Evolutionary conservation across 2,113 vertebrate species (phyloP).

Genomic region (Cochlearius cochlearius): DNA sequence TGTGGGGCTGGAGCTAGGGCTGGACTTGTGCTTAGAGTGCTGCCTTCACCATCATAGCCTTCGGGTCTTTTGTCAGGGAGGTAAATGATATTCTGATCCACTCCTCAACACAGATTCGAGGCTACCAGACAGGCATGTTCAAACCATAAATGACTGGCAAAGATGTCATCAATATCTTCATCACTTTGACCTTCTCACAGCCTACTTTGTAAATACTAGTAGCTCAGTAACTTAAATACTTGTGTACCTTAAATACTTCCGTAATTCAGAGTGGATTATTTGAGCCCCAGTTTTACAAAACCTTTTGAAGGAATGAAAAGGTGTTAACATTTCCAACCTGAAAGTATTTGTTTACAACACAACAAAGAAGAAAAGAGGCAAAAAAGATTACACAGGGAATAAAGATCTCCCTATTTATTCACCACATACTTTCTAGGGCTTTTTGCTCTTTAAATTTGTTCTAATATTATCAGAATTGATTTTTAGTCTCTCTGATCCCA

Average conservation of each 20-base stretch:
- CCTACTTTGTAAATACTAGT: not conserved
- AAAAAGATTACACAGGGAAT: not conserved
- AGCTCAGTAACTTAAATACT: not conserved
- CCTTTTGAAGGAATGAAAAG: not conserved
- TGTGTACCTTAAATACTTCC: not conserved
- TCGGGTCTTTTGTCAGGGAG: not conserved
- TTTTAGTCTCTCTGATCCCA: slow-evolving; percentile 72
- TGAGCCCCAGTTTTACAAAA: not conserved
- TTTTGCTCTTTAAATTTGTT: slow-evolving; percentile 73
- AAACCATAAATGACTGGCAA: not conserved
- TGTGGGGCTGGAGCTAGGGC: slow-evolving; percentile 18
- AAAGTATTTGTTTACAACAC: slow-evolving; percentile 22
- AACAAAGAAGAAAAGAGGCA: not conserved
- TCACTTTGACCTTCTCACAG: not conserved
- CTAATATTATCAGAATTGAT: slow-evolving; percentile 78
- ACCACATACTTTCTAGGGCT: slow-evolving; percentile 25
- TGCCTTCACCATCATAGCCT: not conserved
- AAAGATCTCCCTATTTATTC: slow-evolving; percentile 58
- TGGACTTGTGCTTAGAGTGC: not conserved
- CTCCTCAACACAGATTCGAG: not conserved
- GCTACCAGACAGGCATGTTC: not conserved
- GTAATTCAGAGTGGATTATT: not conserved
- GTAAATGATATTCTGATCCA: not conserved
- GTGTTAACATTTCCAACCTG: not conserved
- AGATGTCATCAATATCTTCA: not conserved